Evolutionary conservation across 2,113 vertebrate genomes (phyloP).

Genomic region (Corvus cornix): DNA sequence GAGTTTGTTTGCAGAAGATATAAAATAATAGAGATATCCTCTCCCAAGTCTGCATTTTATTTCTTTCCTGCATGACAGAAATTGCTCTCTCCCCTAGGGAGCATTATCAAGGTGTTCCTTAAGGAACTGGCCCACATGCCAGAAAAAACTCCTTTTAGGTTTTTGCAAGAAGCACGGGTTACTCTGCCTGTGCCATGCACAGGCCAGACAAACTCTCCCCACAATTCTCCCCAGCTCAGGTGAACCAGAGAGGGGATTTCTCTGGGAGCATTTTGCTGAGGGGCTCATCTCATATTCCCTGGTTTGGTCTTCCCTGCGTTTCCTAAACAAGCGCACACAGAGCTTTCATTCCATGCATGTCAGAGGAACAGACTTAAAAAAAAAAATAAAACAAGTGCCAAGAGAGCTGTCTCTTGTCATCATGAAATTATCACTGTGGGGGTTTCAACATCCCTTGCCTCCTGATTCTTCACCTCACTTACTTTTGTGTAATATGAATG

Average conservation of each 20-base stretch:
- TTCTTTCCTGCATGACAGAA: not conserved
- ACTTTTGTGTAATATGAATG: not conserved
- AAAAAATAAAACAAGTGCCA: not conserved
- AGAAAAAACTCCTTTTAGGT: not conserved
- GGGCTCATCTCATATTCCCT: not conserved
- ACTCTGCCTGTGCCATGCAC: not conserved
- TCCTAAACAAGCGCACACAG: not conserved
- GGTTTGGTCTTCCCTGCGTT: not conserved
- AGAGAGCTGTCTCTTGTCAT: not conserved
- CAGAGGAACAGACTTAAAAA: not conserved
- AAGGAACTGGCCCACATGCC: not conserved
- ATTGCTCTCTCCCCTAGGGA: not conserved
- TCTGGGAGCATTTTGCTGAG: not conserved
- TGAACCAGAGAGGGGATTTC: not conserved
- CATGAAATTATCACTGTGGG: not conserved
- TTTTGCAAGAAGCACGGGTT: not conserved
- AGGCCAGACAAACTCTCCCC: not conserved
- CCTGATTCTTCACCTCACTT: not conserved
- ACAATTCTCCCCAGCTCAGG: not conserved
- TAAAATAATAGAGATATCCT: not conserved
- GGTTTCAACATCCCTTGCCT: not conserved
- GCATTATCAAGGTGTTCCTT: not conserved
- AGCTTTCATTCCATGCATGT: not conserved
- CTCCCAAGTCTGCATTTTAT: not conserved
- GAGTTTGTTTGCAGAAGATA: not conserved